These are phyloP conservation scores for Diadegma fenestrale DNA, from an alignment of 2,888 invertebrate genomes.

Conservation along the genomic window DNA sequence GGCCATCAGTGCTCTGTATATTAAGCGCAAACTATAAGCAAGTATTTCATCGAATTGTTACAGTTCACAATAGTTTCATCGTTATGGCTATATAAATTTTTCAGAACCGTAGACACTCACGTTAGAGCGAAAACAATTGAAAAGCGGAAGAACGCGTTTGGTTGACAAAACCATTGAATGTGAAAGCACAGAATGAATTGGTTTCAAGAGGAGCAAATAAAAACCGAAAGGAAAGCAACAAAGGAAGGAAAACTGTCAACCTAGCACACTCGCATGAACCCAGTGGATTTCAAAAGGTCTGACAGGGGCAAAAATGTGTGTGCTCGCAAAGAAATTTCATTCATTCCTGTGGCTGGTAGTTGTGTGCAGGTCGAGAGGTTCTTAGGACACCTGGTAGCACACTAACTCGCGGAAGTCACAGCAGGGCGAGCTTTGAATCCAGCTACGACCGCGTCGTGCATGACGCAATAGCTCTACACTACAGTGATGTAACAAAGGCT, in stretches of 20 bases:
- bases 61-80: not conserved
- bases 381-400: conserved; percentile 44
- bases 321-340: not conserved
- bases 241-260: not conserved
- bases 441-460: not conserved
- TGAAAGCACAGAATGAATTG: not conserved
- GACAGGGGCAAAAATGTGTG: not conserved
- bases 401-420: conserved; percentile 23
- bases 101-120: not conserved
- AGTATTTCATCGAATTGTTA: not conserved
- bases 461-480: conserved; percentile 8
- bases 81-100: not conserved
- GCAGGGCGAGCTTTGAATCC: not conserved
- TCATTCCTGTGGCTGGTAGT: not conserved
- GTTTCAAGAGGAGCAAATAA: not conserved
- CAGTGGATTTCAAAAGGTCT: conserved; percentile 1
- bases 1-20: not conserved
- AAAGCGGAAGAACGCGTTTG: not conserved
- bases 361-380: conserved; percentile 37
- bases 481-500: conserved; percentile 8
- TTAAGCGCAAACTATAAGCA: not conserved
- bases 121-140: not conserved
- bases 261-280: not conserved
- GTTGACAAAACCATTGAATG: not conserved
- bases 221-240: not conserved